phyloP scores from a whole-genome alignment of 2,797 vertebrate species.

The Esox masquinongy region DNA sequence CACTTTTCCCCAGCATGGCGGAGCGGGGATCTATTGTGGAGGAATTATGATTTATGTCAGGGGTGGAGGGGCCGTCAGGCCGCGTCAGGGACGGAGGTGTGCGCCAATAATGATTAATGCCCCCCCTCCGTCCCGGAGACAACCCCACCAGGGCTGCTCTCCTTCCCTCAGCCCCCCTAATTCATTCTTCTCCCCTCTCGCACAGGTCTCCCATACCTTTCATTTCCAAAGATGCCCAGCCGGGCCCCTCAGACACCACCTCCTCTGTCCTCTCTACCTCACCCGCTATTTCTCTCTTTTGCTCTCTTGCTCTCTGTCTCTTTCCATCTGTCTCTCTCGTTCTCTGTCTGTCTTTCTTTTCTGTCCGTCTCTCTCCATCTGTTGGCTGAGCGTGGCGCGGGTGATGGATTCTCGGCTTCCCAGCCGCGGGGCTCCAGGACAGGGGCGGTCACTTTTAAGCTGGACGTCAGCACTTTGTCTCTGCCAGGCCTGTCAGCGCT shows the following conservation, averaged over 20 bases:
- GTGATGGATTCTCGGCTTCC: constrained; percentile 72
- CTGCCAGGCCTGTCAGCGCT: constrained; percentile 74
- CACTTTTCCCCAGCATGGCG: constrained; percentile 91
- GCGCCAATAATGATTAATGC: constrained; percentile 99
- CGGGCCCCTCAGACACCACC: neutral
- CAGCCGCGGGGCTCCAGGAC: constrained; percentile 70
- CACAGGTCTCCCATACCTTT: constrained; percentile 12
- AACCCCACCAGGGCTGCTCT: constrained; percentile 61
- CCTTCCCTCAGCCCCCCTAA: constrained; percentile 10
- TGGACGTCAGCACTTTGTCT: constrained; percentile 76
- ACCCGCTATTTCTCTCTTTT: constrained; percentile 14
- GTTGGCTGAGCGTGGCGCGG: constrained; percentile 38
- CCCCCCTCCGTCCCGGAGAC: constrained; percentile 74
- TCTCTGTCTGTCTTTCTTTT: constrained; percentile 10
- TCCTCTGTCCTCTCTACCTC: constrained; percentile 16
- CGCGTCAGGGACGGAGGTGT: constrained; percentile 90
- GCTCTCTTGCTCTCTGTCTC: neutral
- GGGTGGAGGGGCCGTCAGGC: constrained; percentile 89
- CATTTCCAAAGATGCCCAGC: constrained; percentile 32
- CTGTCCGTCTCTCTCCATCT: neutral
- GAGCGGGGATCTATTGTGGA: constrained; percentile 80
- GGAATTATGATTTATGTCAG: constrained; percentile 99
- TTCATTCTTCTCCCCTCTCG: constrained; percentile 14
- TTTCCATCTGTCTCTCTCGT: neutral
- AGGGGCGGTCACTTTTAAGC: constrained; percentile 76